Base-by-base conservation (phyloP, 2,797 vertebrate genomes). In the Acestrorhynchus altus region DNA sequence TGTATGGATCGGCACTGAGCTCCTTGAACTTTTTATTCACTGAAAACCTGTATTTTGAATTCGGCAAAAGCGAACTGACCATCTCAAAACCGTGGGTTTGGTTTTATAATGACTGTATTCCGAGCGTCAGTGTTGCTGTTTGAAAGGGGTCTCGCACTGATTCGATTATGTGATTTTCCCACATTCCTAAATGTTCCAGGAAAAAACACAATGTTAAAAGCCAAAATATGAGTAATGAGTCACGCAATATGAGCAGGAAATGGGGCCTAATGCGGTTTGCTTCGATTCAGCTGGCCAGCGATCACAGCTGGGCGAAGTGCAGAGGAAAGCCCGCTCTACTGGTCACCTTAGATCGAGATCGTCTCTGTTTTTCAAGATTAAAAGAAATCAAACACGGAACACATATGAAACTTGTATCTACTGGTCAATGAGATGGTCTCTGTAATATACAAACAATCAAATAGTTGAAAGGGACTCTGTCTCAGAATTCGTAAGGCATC, bases 201-300 rank as follows among this genome's bases (percentile, higher is more conserved):
- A n/a, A 63, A 63, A 40, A 11, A 42, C 20, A 1, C 0, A 26
- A 0, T 10, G 12, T 64, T 12, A 64, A 12, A 11, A 1, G 54
- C 12, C 16, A 64, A 20, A 8, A 18, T 22, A 0, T 4, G 0
- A 5, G 61, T 24, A 44, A 64, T 44, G 39, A 64, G 40, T 64
- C 61, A 42, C 8, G 11, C 56, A 31, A 1, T 44, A 20, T 1
- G 39, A 44, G 35, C 61, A 12, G 39, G n/a, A 42, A 64, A 44
- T 44, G 61, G 61, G 11, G 40, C 35, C 4, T 64, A 44, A 64
- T 24, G 40, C 15, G n/a, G n/a, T 64, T 64, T 64, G 61, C 61
- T 44, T 44, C 61, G 61, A 64, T 64, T 44, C 39, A 8, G 24
- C 4, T 5, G 26, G 24, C 16, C 56, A 44, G 61, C 4, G 31